phyloP scores from a whole-genome alignment of 2,888 invertebrate species.

The Netelia melanura region DNA sequence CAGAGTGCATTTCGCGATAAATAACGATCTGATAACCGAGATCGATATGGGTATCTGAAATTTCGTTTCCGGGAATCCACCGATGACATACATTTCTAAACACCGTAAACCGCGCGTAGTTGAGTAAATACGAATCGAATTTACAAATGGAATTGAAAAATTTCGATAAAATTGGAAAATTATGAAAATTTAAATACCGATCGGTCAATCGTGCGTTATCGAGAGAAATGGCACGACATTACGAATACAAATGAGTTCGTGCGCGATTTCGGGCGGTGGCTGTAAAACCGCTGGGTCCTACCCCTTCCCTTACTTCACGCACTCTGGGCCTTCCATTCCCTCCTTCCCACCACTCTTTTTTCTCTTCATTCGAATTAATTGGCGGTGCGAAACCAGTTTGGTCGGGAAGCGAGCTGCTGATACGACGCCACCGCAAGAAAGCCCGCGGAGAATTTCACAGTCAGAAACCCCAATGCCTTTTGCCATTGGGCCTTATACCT shows the following conservation, averaged over 20 bases:
- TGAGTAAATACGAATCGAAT: too few relatives aligned
- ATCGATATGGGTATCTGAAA: too few relatives aligned
- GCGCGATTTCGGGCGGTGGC: constrained; percentile 18
- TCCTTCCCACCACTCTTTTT: constrained; percentile 57
- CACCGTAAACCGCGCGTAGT: too few relatives aligned
- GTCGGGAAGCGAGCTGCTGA: constrained; percentile 66
- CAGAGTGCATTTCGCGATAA: too few relatives aligned
- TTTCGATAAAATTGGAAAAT: background rate
- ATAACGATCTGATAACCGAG: too few relatives aligned
- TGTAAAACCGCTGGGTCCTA: constrained; percentile 2
- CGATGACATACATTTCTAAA: too few relatives aligned
- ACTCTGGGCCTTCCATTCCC: constrained; percentile 38
- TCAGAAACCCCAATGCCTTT: constrained; percentile 53
- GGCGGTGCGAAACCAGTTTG: constrained; percentile 78
- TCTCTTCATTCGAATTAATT: constrained; percentile 77
- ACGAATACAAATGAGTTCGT: constrained; percentile 59
- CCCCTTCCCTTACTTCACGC: constrained; percentile 16
- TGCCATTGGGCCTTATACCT: constrained; percentile 49
- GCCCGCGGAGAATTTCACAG: constrained; percentile 33
- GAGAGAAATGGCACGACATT: constrained; percentile 41
- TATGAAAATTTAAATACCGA: background rate
- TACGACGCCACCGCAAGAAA: constrained; percentile 42
- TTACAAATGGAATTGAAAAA: too few relatives aligned
- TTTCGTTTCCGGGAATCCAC: too few relatives aligned
- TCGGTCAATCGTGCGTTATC: constrained; percentile 41